phyloP scores from a whole-genome alignment of 2,888 invertebrate genomes.

The Caradrina clavipalpis region DNA sequence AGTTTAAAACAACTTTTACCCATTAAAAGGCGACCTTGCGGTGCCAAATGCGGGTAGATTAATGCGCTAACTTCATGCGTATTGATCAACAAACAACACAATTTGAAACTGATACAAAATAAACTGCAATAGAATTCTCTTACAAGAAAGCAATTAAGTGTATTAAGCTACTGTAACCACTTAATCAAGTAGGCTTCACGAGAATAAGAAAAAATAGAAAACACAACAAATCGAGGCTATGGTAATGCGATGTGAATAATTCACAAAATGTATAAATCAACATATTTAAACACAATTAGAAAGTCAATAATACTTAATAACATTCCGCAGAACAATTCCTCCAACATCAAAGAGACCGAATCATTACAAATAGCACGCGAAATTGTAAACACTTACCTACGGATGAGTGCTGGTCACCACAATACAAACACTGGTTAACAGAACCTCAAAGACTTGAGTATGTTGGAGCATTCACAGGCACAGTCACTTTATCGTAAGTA shows the following conservation, averaged over 20 bases:
- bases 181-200: conserved; percentile 24
- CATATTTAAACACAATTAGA: conserved; percentile 69
- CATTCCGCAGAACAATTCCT: conserved; percentile 64
- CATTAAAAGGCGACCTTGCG: conserved; percentile 60
- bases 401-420: conserved; percentile 18
- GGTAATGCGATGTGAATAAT: conserved; percentile 57
- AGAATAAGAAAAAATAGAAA: conserved; percentile 51
- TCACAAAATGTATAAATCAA: conserved; percentile 68
- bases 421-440: conserved; percentile 34
- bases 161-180: conserved; percentile 13
- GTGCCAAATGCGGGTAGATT: conserved; percentile 61
- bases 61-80: conserved; percentile 43
- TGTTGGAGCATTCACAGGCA: conserved; percentile 68
- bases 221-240: conserved; percentile 50
- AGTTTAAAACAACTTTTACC: conserved; percentile 63
- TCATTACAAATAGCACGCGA: conserved; percentile 63
- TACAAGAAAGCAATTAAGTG: conserved; percentile 23
- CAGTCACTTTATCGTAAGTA: conserved; percentile 66
- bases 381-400: conserved; percentile 60
- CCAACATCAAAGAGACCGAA: conserved; percentile 64
- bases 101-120: not conserved
- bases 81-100: conserved; percentile 23
- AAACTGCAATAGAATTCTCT: not conserved
- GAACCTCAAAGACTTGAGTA: conserved; percentile 34
- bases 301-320: conserved; percentile 67